phyloP scores from a whole-genome alignment of 30 jellyfish, hydroid and myxozoan genomes.

The Cassiopea andromeda region DNA sequence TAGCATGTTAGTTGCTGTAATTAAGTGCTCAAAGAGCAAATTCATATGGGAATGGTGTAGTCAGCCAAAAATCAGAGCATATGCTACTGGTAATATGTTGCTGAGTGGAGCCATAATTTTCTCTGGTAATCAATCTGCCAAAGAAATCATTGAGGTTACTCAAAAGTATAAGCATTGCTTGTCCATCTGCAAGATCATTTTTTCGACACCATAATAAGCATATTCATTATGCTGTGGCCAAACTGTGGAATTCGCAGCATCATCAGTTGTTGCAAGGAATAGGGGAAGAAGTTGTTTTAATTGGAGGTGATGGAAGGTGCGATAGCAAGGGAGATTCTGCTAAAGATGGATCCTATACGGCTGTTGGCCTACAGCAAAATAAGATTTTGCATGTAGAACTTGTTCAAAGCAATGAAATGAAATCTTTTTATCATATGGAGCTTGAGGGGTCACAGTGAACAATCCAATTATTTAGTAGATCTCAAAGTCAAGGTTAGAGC shows the following conservation, averaged over 20 bases:
- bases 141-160: slow-evolving; percentile 34
- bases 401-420: slow-evolving; percentile 62
- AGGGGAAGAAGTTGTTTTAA: slow-evolving; percentile 8
- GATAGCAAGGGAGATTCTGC: slow-evolving; percentile 81
- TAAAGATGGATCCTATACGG: slow-evolving; percentile 66
- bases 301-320: slow-evolving; percentile 76
- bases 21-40: slow-evolving; percentile 40
- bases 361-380: slow-evolving; percentile 21
- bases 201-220: slow-evolving; percentile 44
- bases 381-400: slow-evolving; percentile 52
- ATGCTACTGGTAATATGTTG: slow-evolving; percentile 39
- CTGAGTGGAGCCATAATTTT: slow-evolving; percentile 62
- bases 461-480: slow-evolving; percentile 25
- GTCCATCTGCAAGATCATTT: slow-evolving; percentile 16
- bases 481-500: slow-evolving; percentile 45
- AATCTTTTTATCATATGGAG: slow-evolving; percentile 62
- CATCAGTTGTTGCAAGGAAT: slow-evolving; percentile 19
- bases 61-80: slow-evolving; percentile 46
- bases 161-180: slow-evolving; percentile 39
- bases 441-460: slow-evolving; percentile 30
- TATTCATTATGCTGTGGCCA: slow-evolving; percentile 33
- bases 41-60: slow-evolving; percentile 62
- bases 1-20: slow-evolving; percentile 44
- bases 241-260: slow-evolving; percentile 25
- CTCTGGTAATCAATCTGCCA: slow-evolving; percentile 45